These are phyloP conservation scores for Microcebus jonahi DNA, from an alignment of 2,113 vertebrate genomes.

Conservation along the genomic window DNA sequence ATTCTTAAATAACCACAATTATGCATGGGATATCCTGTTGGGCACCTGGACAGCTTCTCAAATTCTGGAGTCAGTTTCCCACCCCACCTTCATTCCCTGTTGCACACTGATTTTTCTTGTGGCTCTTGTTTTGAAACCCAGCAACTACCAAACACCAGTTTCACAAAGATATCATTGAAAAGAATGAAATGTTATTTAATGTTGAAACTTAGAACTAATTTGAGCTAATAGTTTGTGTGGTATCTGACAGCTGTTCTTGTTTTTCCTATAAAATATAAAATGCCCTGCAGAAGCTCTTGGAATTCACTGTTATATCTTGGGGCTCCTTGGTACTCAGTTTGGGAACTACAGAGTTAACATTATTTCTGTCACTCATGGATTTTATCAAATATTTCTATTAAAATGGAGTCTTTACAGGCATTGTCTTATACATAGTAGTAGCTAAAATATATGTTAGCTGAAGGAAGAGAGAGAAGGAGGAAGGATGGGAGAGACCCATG, in stretches of 20 bases:
- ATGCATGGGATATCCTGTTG: neutral
- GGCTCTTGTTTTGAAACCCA: neutral
- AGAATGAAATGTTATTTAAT: neutral
- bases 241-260: neutral
- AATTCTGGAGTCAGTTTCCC: neutral
- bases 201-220: neutral
- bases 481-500: neutral
- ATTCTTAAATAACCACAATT: neutral
- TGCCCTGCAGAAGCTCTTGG: neutral
- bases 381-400: neutral
- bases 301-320: neutral
- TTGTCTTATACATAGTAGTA: neutral
- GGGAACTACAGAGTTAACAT: neutral
- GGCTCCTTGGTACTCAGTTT: neutral
- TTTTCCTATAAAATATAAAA: neutral
- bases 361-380: neutral
- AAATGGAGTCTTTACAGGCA: neutral
- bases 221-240: neutral
- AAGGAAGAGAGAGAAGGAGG: neutral
- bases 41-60: neutral
- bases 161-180: neutral
- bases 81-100: neutral
- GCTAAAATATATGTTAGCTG: neutral
- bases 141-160: neutral
- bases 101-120: neutral